Evolutionary conservation across 2,797 vertebrate species (phyloP).

Genomic region (Peromyscus melanophrys): DNA sequence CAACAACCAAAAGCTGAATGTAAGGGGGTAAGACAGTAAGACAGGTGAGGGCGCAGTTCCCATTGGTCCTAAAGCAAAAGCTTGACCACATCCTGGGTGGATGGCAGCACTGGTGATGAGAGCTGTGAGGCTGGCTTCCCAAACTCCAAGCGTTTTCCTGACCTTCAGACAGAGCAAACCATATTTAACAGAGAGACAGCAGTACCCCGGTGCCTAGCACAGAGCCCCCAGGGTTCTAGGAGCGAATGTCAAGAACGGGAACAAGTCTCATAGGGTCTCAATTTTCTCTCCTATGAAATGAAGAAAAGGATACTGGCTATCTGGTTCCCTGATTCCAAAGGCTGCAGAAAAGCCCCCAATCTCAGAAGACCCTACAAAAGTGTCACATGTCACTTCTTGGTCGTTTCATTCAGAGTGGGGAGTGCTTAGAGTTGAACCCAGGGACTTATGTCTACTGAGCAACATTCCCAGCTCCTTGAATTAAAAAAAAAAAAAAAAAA

Average conservation of each 20-base stretch:
- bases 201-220: not conserved
- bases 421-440: not conserved
- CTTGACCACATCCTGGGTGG: conserved; percentile 95
- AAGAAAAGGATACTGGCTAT: conserved; percentile 71
- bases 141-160: conserved; percentile 96
- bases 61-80: conserved; percentile 93
- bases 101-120: conserved; percentile 89
- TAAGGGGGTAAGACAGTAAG: not conserved
- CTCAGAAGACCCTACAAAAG: not conserved
- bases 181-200: conserved; percentile 62
- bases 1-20: conserved; percentile 3
- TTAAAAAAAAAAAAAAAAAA: not conserved
- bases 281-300: conserved; percentile 68
- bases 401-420: not conserved
- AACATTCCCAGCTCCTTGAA: not conserved
- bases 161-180: conserved; percentile 90
- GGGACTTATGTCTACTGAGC: not conserved
- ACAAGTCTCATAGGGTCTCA: conserved; percentile 41
- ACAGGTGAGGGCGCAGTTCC: not conserved
- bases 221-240: conserved; percentile 29
- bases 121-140: conserved; percentile 90
- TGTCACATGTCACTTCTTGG: not conserved
- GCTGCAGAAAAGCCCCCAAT: not conserved
- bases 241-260: not conserved
- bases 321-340: not conserved